Evolutionary conservation across 1,140 invertebrate species (phyloP).

Genomic region (Camponotus vicinus): DNA sequence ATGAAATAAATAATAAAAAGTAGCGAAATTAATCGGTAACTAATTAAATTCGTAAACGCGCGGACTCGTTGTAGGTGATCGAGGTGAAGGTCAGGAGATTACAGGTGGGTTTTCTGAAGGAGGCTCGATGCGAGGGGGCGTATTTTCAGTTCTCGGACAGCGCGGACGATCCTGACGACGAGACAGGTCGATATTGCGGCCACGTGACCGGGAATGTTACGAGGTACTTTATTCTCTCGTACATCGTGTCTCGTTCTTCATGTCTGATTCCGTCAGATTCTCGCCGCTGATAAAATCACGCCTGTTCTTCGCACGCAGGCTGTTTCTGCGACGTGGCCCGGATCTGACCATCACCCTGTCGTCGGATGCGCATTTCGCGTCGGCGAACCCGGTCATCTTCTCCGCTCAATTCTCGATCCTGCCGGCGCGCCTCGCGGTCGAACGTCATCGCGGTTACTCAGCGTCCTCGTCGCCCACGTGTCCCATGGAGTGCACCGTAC

Average conservation of each 20-base stretch:
- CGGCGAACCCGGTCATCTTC: slow-evolving; percentile 81
- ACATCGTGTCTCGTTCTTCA: too few relatives aligned
- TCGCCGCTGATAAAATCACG: not conserved
- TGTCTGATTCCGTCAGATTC: not conserved
- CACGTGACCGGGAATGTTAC: slow-evolving; percentile 80
- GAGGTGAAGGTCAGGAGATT: slow-evolving; percentile 79
- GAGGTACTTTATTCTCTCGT: slow-evolving; percentile 71
- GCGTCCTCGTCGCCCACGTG: slow-evolving; percentile 73
- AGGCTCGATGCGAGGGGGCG: slow-evolving; percentile 79
- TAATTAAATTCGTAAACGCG: not conserved
- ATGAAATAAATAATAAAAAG: not conserved
- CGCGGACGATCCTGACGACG: slow-evolving; percentile 74
- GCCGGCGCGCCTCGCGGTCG: slow-evolving; percentile 71
- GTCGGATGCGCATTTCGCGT: slow-evolving; percentile 79
- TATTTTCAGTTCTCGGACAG: slow-evolving; percentile 80
- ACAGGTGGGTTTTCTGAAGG: slow-evolving; percentile 81
- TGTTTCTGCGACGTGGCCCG: slow-evolving; percentile 78
- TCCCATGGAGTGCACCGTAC: slow-evolving; percentile 77
- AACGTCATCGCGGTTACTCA: slow-evolving; percentile 73
- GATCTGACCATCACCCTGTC: slow-evolving; percentile 78
- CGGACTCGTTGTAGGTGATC: slow-evolving; percentile 71
- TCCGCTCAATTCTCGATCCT: slow-evolving; percentile 81
- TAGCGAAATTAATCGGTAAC: not conserved
- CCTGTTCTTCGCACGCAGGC: slow-evolving; percentile 59
- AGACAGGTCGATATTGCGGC: slow-evolving; percentile 80